Percentiles rank a stretch among this genome's conserved stretches.
phyloP scores from a whole-genome alignment of 2,797 vertebrate species.

The Gymnothorax javanicus region DNA sequence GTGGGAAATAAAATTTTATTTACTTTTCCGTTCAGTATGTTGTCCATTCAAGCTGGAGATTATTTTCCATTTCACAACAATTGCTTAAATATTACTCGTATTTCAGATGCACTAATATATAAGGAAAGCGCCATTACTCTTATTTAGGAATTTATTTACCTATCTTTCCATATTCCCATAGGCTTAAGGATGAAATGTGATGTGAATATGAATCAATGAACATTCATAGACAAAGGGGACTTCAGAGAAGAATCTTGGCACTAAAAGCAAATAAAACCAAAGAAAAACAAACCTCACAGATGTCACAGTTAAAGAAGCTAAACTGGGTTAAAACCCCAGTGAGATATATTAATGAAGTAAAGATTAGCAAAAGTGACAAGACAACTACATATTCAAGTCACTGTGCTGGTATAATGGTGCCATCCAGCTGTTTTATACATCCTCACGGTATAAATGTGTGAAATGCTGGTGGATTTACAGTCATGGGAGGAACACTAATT shows the following conservation, averaged over 20 bases:
- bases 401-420: neutral
- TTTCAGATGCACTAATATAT: conserved; percentile 46
- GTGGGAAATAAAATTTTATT: neutral
- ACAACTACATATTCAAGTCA: neutral
- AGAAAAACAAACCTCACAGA: neutral
- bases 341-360: neutral
- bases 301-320: neutral
- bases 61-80: conserved; percentile 65
- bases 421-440: neutral
- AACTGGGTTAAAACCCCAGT: no score
- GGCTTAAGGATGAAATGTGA: conserved; percentile 34
- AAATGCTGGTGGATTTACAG: neutral
- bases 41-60: conserved; percentile 49
- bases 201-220: conserved; percentile 28
- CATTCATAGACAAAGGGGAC: conserved; percentile 33
- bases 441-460: neutral
- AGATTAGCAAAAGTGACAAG: neutral
- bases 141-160: conserved; percentile 37
- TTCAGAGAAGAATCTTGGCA: neutral
- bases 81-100: conserved; percentile 58
- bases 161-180: conserved; percentile 36
- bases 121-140: conserved; percentile 55
- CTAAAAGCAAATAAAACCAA: neutral
- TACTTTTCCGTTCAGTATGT: neutral
- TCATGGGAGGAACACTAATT: neutral